Evolutionary conservation across 92 coral and sea anemone species (phyloP).

Genomic region (Hydrozoanthus gracilis): DNA sequence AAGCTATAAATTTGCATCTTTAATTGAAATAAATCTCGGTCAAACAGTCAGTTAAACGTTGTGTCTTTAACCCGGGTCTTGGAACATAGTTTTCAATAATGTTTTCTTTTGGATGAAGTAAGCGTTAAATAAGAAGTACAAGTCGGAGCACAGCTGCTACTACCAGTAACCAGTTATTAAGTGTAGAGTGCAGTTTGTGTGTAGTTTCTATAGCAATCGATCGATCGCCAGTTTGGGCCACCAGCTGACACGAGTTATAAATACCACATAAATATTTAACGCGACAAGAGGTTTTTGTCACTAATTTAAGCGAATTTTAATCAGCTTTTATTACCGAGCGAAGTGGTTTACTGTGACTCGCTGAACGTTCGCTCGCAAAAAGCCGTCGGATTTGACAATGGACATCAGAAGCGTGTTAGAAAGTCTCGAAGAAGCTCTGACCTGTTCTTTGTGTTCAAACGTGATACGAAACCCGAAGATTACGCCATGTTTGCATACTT

Average conservation of each 20-base stretch:
- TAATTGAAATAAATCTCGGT: conserved; percentile 1
- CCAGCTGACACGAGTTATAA: conserved; percentile 38
- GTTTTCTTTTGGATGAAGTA: conserved; percentile 5
- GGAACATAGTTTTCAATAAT: background rate
- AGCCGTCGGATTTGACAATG: conserved; percentile 50
- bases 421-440: conserved; percentile 78
- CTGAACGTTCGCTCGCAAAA: background rate
- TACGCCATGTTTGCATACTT: conserved; percentile 90
- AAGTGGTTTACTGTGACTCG: background rate
- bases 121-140: background rate
- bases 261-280: conserved; percentile 63
- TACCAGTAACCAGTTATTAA: conserved; percentile 17
- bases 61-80: background rate
- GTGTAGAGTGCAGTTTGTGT: background rate
- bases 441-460: conserved; percentile 79
- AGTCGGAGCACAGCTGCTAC: background rate
- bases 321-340: conserved; percentile 31
- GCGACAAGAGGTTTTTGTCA: conserved; percentile 64
- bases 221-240: conserved; percentile 1
- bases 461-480: conserved; percentile 82
- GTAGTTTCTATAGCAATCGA: conserved; percentile 35
- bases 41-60: background rate
- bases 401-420: conserved; percentile 76
- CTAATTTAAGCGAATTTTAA: conserved; percentile 48
- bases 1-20: conserved; percentile 35